phyloP scores from a whole-genome alignment of 1,140 invertebrate species.

The Dreissena polymorpha region DNA sequence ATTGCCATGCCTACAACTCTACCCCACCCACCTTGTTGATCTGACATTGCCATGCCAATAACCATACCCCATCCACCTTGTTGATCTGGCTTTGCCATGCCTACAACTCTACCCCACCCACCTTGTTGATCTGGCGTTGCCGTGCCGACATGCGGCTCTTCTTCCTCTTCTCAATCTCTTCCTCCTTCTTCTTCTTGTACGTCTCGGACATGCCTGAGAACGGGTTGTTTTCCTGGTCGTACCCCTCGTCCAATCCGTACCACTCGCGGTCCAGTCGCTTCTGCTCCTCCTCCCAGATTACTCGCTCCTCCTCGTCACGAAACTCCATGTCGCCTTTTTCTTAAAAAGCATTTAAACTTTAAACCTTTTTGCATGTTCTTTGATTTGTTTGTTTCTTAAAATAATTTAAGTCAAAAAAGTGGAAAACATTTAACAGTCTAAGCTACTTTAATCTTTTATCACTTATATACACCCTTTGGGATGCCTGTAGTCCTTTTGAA shows the following conservation, averaged over 20 bases:
- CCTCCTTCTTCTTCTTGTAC: conserved; percentile 94
- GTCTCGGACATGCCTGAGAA: conserved; percentile 94
- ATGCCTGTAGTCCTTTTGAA: too few relatives aligned
- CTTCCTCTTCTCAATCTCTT: conserved; percentile 93
- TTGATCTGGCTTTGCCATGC: too few relatives aligned
- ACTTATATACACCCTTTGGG: too few relatives aligned
- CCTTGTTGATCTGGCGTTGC: conserved; percentile 94
- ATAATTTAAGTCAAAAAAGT: too few relatives aligned
- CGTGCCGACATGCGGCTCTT: conserved; percentile 96
- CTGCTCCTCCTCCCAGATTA: conserved; percentile 96
- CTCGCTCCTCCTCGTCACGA: conserved; percentile 81
- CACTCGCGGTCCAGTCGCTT: conserved; percentile 96
- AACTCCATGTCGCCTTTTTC: conserved; percentile 61
- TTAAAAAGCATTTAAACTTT: conserved; percentile 27
- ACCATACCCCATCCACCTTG: too few relatives aligned
- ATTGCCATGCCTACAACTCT: too few relatives aligned
- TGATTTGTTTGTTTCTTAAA: neutral
- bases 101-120: too few relatives aligned
- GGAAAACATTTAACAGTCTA: too few relatives aligned
- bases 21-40: too few relatives aligned
- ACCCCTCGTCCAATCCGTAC: conserved; percentile 96
- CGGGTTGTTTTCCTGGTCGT: conserved; percentile 95
- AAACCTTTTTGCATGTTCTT: too few relatives aligned
- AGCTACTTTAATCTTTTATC: too few relatives aligned
- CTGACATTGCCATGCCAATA: too few relatives aligned